phyloP scores from a whole-genome alignment of 2,113 vertebrate species.

The Notothenia coriiceps region DNA sequence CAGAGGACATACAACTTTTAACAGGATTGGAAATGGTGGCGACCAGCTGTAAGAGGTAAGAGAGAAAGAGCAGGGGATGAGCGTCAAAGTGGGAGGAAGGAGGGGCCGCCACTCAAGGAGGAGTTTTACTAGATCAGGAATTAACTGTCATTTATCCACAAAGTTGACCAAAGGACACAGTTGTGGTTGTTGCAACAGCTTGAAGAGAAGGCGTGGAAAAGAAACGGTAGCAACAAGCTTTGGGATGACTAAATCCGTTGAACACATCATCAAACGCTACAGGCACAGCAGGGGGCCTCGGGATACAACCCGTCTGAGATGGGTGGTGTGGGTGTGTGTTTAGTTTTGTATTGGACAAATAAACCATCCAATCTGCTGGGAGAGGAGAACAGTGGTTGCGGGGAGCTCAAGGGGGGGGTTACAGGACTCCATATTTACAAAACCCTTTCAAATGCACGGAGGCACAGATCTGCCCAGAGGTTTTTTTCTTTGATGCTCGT shows the following conservation, averaged over 20 bases:
- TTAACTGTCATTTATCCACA: conserved; percentile 44
- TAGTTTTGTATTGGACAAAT: conserved; percentile 72
- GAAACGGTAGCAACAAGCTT: conserved; percentile 30
- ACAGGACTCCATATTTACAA: conserved; percentile 72
- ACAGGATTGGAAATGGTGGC: conserved; percentile 81
- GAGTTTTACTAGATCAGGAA: conserved; percentile 36
- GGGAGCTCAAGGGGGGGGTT: conserved; percentile 17
- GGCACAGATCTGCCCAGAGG: conserved; percentile 66
- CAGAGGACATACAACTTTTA: conserved; percentile 72
- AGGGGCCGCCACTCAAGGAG: conserved; percentile 38
- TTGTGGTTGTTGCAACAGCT: conserved; percentile 37
- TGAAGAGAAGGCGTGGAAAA: conserved; percentile 31
- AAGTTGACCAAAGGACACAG: conserved; percentile 41
- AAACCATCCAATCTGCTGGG: conserved; percentile 70
- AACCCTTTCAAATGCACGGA: conserved; percentile 72
- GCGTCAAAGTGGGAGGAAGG: conserved; percentile 64
- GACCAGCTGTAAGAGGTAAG: conserved; percentile 69
- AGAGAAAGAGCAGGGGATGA: conserved; percentile 66
- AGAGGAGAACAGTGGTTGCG: conserved; percentile 63
- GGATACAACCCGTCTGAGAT: conserved; percentile 71
- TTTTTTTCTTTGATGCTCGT: conserved; percentile 76
- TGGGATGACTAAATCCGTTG: conserved; percentile 67
- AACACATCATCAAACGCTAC: conserved; percentile 76
- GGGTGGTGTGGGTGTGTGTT: conserved; percentile 62
- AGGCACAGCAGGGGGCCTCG: conserved; percentile 77